These are phyloP conservation scores for Acarapis woodi DNA, from an alignment of 1,140 invertebrate species.

Conservation along the genomic window DNA sequence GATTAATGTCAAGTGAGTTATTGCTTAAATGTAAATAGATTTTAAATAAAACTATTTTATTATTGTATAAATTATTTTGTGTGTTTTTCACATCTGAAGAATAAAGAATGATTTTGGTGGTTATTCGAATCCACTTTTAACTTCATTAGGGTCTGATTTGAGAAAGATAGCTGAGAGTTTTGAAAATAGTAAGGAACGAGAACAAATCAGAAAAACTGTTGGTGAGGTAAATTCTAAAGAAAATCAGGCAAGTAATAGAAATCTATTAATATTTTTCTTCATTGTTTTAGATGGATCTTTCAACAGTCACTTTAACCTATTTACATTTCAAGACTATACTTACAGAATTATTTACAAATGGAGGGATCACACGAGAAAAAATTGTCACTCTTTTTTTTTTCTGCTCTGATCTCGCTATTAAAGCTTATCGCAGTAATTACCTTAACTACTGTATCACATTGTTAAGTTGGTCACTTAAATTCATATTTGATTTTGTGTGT, in stretches of 20 bases:
- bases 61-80: too few relatives aligned
- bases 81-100: conserved; percentile 14
- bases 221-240: conserved; percentile 14
- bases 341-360: conserved; percentile 6
- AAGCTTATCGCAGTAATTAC: conserved; percentile 11
- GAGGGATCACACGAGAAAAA: conserved; percentile 16
- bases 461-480: conserved; percentile 16
- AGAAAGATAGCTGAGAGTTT: conserved; percentile 17
- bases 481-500: conserved; percentile 15
- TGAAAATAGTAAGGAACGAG: conserved; percentile 15
- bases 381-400: conserved; percentile 20
- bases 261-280: too few relatives aligned
- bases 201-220: conserved; percentile 14
- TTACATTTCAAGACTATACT: conserved; percentile 4
- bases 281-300: too few relatives aligned
- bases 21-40: too few relatives aligned
- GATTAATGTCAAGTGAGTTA: too few relatives aligned
- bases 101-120: conserved; percentile 27
- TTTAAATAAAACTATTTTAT: too few relatives aligned
- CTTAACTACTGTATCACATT: conserved; percentile 13
- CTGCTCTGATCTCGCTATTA: conserved; percentile 19
- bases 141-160: conserved; percentile 14
- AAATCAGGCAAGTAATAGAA: too few relatives aligned
- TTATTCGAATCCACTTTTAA: neutral
- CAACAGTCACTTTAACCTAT: conserved; percentile 5